phyloP scores from a whole-genome alignment of 2,797 vertebrate genomes.

The Coccyzus lansbergi region DNA sequence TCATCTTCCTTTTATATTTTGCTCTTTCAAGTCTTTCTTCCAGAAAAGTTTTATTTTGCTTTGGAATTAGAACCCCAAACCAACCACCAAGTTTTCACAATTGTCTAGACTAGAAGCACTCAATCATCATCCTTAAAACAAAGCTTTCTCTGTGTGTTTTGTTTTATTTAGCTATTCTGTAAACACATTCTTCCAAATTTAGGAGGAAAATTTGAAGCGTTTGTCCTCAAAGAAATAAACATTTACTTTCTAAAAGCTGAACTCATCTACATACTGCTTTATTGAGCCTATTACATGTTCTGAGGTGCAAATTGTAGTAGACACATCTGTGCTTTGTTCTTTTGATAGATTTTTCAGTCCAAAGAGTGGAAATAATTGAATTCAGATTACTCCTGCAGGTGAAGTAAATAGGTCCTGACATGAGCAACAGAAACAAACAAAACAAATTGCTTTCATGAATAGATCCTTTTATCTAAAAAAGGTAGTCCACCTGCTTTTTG shows the following conservation, averaged over 20 bases:
- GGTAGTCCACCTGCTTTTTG: neutral
- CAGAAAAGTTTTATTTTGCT: neutral
- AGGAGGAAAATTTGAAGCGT: neutral
- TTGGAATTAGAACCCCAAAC: neutral
- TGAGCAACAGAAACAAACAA: conserved; percentile 21
- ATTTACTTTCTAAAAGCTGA: neutral
- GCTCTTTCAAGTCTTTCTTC: neutral
- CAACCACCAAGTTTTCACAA: neutral
- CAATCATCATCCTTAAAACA: neutral
- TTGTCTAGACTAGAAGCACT: neutral
- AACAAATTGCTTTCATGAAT: conserved; percentile 6
- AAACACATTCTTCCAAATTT: neutral
- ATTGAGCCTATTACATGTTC: neutral
- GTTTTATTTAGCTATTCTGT: neutral
- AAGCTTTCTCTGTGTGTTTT: neutral
- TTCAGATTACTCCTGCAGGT: conserved; percentile 21
- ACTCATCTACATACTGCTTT: neutral
- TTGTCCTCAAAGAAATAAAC: neutral
- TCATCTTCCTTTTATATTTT: neutral
- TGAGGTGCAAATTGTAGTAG: neutral
- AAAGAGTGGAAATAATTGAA: conserved; percentile 20
- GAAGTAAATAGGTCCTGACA: conserved; percentile 25
- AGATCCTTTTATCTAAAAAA: conserved; percentile 16
- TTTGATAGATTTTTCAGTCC: neutral
- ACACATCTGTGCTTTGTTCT: neutral